These are phyloP conservation scores for Tadarida brasiliensis DNA, from an alignment of 2,797 vertebrate species.

Conservation along the genomic window DNA sequence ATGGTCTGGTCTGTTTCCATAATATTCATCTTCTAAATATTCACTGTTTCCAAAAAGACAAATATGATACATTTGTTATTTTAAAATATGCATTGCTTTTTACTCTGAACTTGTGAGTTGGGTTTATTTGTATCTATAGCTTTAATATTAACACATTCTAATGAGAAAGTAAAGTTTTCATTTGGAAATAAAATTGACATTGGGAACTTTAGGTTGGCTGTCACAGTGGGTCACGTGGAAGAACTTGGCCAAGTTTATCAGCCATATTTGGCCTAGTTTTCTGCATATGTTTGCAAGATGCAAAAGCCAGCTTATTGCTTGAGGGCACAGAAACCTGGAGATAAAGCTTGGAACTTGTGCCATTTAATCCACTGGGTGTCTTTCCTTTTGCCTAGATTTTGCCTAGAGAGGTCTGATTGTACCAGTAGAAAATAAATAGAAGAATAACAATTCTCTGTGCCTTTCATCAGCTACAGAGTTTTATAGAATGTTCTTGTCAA, in stretches of 20 bases:
- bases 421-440: not conserved
- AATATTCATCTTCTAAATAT: not conserved
- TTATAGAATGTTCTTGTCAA: not conserved
- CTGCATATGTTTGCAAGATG: conserved; percentile 84
- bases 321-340: conserved; percentile 63
- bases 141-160: conserved; percentile 65
- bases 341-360: conserved; percentile 15
- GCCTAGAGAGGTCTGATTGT: not conserved
- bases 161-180: conserved; percentile 56
- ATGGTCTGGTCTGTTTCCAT: not conserved
- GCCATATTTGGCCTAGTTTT: conserved; percentile 78
- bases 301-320: conserved; percentile 65
- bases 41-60: not conserved
- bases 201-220: conserved; percentile 73
- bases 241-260: conserved; percentile 80
- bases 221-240: conserved; percentile 68
- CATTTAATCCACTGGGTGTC: conserved; percentile 43
- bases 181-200: conserved; percentile 69
- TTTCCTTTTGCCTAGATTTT: conserved; percentile 61
- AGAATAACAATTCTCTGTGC: conserved; percentile 23
- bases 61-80: not conserved
- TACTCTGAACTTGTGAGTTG: not conserved
- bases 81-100: not conserved
- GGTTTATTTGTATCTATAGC: conserved; percentile 29
- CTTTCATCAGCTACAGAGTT: not conserved